phyloP scores from a whole-genome alignment of 2,797 vertebrate genomes.

The Mallotus villosus region DNA sequence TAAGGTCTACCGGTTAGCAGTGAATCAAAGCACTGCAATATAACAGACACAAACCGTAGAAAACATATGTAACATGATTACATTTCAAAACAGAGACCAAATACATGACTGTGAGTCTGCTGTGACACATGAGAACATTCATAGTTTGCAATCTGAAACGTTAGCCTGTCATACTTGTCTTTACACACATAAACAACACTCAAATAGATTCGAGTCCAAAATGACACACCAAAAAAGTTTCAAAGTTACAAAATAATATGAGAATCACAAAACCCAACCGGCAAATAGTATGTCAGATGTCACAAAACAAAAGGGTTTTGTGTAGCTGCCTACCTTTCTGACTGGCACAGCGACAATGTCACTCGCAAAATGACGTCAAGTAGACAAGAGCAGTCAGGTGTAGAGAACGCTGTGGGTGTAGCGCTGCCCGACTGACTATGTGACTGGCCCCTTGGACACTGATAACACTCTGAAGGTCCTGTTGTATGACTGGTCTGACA shows the following conservation, averaged over 20 bases:
- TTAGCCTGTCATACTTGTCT: background rate
- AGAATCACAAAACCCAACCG: background rate
- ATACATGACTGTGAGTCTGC: background rate
- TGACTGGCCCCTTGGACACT: conserved; percentile 12
- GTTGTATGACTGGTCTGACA: background rate
- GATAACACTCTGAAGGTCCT: conserved; percentile 26
- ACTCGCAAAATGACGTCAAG: conserved; percentile 32
- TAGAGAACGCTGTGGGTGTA: conserved; percentile 1
- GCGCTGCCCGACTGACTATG: conserved; percentile 26
- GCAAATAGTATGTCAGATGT: background rate
- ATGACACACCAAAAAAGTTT: background rate
- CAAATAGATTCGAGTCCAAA: background rate
- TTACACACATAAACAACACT: background rate
- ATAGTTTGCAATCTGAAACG: background rate
- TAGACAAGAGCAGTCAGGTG: conserved; percentile 18
- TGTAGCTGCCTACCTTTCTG: conserved; percentile 47
- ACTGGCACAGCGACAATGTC: conserved; percentile 9
- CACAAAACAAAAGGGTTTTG: background rate
- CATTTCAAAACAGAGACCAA: background rate
- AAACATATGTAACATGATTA: background rate
- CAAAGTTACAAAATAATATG: background rate
- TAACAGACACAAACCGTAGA: background rate
- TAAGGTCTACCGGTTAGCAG: background rate
- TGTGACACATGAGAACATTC: background rate
- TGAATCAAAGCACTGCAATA: background rate